Evolutionary conservation across 2,797 vertebrate species (phyloP).

Genomic region (Gymnoscopelus braueri): DNA sequence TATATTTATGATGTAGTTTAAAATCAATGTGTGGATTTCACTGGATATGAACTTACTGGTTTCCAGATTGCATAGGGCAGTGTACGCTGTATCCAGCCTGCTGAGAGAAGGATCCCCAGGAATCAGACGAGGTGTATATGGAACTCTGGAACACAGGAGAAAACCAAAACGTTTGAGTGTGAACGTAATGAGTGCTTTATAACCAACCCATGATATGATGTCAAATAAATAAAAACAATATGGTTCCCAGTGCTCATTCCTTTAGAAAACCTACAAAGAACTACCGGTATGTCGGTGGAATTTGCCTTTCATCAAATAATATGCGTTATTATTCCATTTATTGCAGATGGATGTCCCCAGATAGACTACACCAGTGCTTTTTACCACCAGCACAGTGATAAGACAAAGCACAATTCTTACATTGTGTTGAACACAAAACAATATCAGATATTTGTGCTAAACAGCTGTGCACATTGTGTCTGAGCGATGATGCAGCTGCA

Average conservation of each 20-base stretch:
- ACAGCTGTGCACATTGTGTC: not conserved
- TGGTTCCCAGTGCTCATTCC: not conserved
- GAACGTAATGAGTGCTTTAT: not conserved
- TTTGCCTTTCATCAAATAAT: not conserved
- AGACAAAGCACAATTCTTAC: not conserved
- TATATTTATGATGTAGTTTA: not conserved
- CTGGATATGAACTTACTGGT: slow-evolving; percentile 78
- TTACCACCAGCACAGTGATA: not conserved
- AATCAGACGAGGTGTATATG: slow-evolving; percentile 67
- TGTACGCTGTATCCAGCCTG: slow-evolving; percentile 75
- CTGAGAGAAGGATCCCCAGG: slow-evolving; percentile 78
- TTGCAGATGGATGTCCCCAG: not conserved
- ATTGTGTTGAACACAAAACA: slow-evolving; percentile 12
- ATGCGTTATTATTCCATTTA: not conserved
- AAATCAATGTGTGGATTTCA: not conserved
- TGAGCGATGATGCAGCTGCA: not conserved
- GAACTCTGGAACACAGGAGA: slow-evolving; percentile 72
- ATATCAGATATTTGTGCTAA: not conserved
- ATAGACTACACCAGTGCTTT: not conserved
- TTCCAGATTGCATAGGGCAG: slow-evolving; percentile 84
- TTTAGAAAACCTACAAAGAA: not conserved
- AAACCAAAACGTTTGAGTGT: not conserved
- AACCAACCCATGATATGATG: not conserved
- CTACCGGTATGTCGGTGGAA: not conserved
- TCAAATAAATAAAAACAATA: not conserved